Conservation (phyloP, 2,888 invertebrate species). For the Apotomis turbidana region DNA sequence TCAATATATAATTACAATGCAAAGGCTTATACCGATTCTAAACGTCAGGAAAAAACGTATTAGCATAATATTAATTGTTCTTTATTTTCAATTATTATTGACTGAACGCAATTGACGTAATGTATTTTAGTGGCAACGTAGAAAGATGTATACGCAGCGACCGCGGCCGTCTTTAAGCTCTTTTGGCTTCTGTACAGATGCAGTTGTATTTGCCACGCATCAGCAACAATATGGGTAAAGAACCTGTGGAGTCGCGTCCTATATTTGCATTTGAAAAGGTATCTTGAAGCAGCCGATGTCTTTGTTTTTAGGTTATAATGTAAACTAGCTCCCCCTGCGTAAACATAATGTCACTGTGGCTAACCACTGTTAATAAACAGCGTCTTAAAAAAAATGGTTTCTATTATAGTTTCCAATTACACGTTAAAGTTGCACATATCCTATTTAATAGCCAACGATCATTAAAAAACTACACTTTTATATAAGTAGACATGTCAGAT, state of each 20-base stretch:
- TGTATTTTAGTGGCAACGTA: slow-evolving; percentile 6
- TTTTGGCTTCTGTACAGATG: slow-evolving; percentile 1
- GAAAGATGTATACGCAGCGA: neutral
- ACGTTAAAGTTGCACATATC: too few species aligned
- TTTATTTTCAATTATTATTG: slow-evolving; percentile 25
- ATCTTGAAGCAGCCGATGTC: slow-evolving; percentile 14
- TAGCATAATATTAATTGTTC: slow-evolving; percentile 29
- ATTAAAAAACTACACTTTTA: too few species aligned
- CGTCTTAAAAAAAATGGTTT: neutral
- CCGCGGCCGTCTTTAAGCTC: neutral
- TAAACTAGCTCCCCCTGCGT: slow-evolving; percentile 18
- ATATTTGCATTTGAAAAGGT: slow-evolving; percentile 38
- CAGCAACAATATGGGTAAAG: slow-evolving; percentile 28
- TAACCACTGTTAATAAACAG: neutral
- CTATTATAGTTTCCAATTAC: too few species aligned
- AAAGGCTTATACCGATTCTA: slow-evolving; percentile 15
- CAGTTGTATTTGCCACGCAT: slow-evolving; percentile 30
- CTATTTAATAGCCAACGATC: too few species aligned
- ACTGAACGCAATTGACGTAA: slow-evolving; percentile 29
- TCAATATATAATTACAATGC: neutral
- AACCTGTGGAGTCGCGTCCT: slow-evolving; percentile 36
- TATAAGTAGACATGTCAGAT: too few species aligned
- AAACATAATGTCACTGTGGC: slow-evolving; percentile 7
- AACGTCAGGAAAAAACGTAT: slow-evolving; percentile 20
- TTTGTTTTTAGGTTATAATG: slow-evolving; percentile 17